Conservation (phyloP, 2,797 vertebrate genomes). For the Gymnoscopelus braueri region DNA sequence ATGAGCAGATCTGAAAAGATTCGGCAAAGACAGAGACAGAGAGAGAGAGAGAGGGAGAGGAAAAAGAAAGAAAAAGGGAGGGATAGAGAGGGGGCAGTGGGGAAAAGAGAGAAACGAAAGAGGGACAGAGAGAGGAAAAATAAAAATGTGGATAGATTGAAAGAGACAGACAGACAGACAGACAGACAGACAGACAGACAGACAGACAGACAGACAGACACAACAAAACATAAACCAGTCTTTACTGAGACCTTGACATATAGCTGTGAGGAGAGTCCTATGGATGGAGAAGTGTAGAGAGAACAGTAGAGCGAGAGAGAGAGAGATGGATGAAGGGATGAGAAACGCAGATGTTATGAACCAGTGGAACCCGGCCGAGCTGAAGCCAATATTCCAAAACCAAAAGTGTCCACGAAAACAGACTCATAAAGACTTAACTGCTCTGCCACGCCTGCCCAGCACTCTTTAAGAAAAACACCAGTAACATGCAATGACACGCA, state of each 20-base stretch:
- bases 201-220: not conserved
- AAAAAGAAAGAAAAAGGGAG: constrained; percentile 33
- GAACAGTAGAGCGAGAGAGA: not conserved
- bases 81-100: not conserved
- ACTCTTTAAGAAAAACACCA: constrained; percentile 25
- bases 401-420: constrained; percentile 48
- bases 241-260: too few species aligned
- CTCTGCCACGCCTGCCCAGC: constrained; percentile 9
- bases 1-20: constrained; percentile 16
- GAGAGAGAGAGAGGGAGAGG: constrained; percentile 15
- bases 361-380: not conserved
- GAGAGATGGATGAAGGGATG: not conserved
- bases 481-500: not conserved
- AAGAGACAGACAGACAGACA: constrained; percentile 7
- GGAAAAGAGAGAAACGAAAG: constrained; percentile 5
- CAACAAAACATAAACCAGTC: too few species aligned
- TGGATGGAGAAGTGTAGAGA: not conserved
- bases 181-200: not conserved
- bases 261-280: too few species aligned
- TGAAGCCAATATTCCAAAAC: constrained; percentile 36
- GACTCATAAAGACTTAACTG: constrained; percentile 38
- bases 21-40: not conserved
- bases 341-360: not conserved
- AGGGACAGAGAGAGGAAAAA: constrained; percentile 8
- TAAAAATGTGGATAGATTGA: not conserved